Percentiles rank a stretch among this genome's conserved stretches.
phyloP scores from a whole-genome alignment of 2,113 vertebrate genomes.

The Crotophaga sulcirostris region DNA sequence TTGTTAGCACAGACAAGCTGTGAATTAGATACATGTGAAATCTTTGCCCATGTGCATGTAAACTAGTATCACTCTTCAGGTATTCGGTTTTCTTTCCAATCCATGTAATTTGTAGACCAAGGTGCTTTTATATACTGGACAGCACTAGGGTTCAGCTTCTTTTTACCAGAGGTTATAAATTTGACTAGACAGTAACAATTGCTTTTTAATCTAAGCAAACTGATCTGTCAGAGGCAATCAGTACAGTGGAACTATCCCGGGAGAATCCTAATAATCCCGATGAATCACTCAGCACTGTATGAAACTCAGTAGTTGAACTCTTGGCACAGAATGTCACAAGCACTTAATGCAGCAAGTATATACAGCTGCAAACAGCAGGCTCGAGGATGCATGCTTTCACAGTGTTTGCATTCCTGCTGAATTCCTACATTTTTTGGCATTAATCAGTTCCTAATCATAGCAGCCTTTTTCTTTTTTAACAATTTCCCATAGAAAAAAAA shows the following conservation, averaged over 20 bases:
- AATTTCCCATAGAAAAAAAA: not conserved
- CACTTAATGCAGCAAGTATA: constrained; percentile 60
- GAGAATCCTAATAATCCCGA: constrained; percentile 76
- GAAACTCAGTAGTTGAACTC: constrained; percentile 71
- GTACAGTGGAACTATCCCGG: constrained; percentile 65
- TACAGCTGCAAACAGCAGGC: constrained; percentile 24
- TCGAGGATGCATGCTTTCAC: not conserved
- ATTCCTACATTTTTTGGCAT: not conserved
- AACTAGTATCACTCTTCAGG: not conserved
- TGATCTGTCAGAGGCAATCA: constrained; percentile 78
- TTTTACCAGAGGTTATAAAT: constrained; percentile 74
- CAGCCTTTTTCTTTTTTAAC: not conserved
- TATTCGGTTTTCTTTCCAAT: constrained; percentile 35
- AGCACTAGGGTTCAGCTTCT: constrained; percentile 62
- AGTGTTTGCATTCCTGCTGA: not conserved
- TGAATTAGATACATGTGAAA: not conserved
- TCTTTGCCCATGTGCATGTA: not conserved
- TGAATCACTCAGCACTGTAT: constrained; percentile 68
- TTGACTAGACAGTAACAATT: constrained; percentile 76
- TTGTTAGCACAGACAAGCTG: not conserved
- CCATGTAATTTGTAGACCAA: constrained; percentile 45
- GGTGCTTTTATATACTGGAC: constrained; percentile 65
- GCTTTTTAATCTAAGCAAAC: constrained; percentile 86
- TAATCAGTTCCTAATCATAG: not conserved
- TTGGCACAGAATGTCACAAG: constrained; percentile 71